Evolutionary conservation across 2,888 invertebrate genomes (phyloP).

Genomic region (Macrophya annulata): DNA sequence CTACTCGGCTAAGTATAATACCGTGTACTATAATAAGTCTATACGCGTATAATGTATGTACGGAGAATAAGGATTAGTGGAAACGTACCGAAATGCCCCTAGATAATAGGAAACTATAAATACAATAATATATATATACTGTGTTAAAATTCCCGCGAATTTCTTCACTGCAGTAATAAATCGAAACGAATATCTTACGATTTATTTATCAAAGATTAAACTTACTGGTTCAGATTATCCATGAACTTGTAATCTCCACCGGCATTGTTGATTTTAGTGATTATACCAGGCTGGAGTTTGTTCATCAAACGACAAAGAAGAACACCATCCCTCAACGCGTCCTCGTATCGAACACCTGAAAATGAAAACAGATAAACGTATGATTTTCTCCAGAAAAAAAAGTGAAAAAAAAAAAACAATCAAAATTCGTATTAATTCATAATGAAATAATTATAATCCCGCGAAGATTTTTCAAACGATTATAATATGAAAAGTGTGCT

Average conservation of each 20-base stretch:
- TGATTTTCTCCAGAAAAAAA: too few relatives aligned
- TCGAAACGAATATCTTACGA: neutral
- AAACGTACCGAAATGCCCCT: conserved; percentile 48
- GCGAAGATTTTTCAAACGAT: neutral
- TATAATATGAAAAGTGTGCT: neutral
- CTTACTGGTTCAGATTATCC: conserved; percentile 96
- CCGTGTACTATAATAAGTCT: neutral
- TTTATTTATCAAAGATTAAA: conserved; percentile 65
- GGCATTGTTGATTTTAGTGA: conserved; percentile 90
- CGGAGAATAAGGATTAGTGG: conserved; percentile 17
- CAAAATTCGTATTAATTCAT: too few relatives aligned
- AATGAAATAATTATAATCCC: too few relatives aligned
- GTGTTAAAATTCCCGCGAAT: neutral
- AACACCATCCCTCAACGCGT: conserved; percentile 91
- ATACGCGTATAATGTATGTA: neutral
- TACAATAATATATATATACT: neutral
- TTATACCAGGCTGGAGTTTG: conserved; percentile 91
- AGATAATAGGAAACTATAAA: conserved; percentile 39
- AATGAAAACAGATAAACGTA: neutral
- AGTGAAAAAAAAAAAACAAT: too few relatives aligned
- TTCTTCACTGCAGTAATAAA: neutral
- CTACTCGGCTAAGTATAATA: neutral
- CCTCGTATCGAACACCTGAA: conserved; percentile 86
- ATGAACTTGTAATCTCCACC: conserved; percentile 97
- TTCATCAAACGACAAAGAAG: conserved; percentile 95